Evolutionary conservation across 1,140 invertebrate genomes (phyloP).

Genomic region (Ooceraea biroi): DNA sequence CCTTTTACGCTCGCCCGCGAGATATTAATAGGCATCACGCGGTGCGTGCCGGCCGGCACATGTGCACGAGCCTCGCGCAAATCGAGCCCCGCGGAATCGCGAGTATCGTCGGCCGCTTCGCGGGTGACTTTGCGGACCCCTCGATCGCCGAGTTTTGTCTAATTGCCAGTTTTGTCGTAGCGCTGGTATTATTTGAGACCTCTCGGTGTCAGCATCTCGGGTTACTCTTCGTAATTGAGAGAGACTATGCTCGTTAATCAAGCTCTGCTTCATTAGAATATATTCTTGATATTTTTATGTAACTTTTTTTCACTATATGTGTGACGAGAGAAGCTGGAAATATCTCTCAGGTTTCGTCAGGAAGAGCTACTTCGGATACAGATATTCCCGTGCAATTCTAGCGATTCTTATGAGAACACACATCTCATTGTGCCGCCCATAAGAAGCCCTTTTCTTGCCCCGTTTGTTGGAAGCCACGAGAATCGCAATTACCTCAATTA

Average conservation of each 20-base stretch:
- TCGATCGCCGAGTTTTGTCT: too few species aligned
- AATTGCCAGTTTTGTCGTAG: not conserved
- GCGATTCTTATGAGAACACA: not conserved
- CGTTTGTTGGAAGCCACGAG: not conserved
- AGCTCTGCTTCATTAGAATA: not conserved
- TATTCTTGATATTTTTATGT: not conserved
- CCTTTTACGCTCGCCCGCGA: slow-evolving; percentile 61
- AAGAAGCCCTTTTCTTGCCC: not conserved
- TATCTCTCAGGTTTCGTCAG: too few species aligned
- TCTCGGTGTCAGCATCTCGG: not conserved
- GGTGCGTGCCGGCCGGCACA: slow-evolving; percentile 59
- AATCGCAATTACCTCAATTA: slow-evolving; percentile 30
- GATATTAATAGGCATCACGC: slow-evolving; percentile 69
- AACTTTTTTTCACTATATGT: not conserved
- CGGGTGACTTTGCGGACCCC: not conserved
- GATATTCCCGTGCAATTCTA: too few species aligned
- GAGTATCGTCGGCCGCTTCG: not conserved
- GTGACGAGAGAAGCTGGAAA: not conserved
- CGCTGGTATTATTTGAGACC: not conserved
- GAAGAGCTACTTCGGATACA: too few species aligned
- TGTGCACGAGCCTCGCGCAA: slow-evolving; percentile 66
- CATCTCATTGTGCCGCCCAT: too few species aligned
- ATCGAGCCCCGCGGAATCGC: slow-evolving; percentile 55
- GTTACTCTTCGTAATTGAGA: not conserved
- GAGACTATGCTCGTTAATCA: not conserved